Base-by-base conservation (phyloP, 1,140 invertebrate species). In the Ceratosolen fusciceps region DNA sequence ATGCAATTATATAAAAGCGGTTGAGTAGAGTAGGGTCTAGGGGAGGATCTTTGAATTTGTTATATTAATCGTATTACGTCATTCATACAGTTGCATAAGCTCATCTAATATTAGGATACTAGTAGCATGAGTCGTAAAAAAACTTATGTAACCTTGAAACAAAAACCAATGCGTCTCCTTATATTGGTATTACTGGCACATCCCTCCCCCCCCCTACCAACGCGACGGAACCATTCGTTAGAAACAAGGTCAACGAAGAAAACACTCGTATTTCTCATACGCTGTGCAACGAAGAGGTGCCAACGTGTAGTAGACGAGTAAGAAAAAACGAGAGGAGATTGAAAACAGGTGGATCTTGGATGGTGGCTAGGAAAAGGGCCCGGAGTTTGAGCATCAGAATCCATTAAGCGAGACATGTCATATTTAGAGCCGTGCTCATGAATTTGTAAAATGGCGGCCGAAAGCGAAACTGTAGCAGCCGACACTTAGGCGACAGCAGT, bases 371-470 rank as follows among this genome's bases (percentile, higher is more conserved):
- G 10, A 2, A 52, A 52, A 16, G 49, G 10, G 49, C 19, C 49
- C 19, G 10, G 3, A 52, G 14, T 16, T 52, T 3, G 49, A 14
- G 49, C 49, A 52, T 19, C 3, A 21, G 14, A 21, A 3, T 52
- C 49, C 3, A 52, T 52, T 9, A 52, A 24, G 24, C 21, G 24
- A 24, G 54, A 4, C 54, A 4, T 26, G 7, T 26, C 29, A 16
- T 19, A 16, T 21, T 37, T 24, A 14, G 52, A 34, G 49, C 10
- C 19, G 10, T 21, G 34, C 58, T 47, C 26, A 19, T 29, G 71
- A 21, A 58, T 74, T 68, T 67, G 4, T 65, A 74, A 79, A 34
- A 79, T 79, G 77, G 71, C 77, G 60, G 14, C 47, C 34, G 24
- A 26, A 9, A 71, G 70, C 43, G 26, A 16, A 80, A 21, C 21